phyloP scores from a whole-genome alignment of 2,113 vertebrate species.

The Cyprinodon variegatus region DNA sequence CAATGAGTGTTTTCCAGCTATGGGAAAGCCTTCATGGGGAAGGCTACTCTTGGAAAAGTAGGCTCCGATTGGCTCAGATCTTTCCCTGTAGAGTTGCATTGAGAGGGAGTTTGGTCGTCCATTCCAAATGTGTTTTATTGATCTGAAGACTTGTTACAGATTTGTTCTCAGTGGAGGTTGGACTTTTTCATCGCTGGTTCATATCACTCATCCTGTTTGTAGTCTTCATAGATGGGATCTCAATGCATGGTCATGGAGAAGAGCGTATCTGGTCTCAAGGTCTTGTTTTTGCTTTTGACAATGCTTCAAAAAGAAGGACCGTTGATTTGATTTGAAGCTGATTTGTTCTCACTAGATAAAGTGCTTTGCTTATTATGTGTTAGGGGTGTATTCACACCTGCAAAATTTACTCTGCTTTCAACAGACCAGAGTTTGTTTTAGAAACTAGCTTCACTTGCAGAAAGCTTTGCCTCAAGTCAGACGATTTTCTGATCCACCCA shows the following conservation, averaged over 20 bases:
- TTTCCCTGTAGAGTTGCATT: no score
- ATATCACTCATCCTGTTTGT: background rate
- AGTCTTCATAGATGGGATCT: no score
- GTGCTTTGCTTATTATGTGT: no score
- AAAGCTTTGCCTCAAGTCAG: conserved; percentile 20
- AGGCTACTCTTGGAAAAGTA: background rate
- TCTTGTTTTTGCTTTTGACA: no score
- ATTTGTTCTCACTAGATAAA: no score
- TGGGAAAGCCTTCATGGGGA: background rate
- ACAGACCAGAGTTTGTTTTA: background rate
- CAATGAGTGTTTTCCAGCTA: background rate
- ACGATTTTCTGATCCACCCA: background rate
- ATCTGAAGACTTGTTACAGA: no score
- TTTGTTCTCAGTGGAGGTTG: background rate
- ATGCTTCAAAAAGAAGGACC: no score
- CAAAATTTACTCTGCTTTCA: no score
- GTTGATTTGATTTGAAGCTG: no score
- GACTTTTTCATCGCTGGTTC: background rate
- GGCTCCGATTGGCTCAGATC: background rate
- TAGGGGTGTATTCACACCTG: no score
- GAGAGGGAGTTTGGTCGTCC: no score
- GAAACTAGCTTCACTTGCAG: conserved; percentile 1
- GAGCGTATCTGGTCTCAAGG: background rate
- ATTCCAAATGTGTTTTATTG: no score
- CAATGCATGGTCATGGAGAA: background rate